Percentiles rank a stretch among this genome's conserved stretches.
Conservation (phyloP, 1,140 invertebrate genomes). For the Zaprionus inermis region DNA sequence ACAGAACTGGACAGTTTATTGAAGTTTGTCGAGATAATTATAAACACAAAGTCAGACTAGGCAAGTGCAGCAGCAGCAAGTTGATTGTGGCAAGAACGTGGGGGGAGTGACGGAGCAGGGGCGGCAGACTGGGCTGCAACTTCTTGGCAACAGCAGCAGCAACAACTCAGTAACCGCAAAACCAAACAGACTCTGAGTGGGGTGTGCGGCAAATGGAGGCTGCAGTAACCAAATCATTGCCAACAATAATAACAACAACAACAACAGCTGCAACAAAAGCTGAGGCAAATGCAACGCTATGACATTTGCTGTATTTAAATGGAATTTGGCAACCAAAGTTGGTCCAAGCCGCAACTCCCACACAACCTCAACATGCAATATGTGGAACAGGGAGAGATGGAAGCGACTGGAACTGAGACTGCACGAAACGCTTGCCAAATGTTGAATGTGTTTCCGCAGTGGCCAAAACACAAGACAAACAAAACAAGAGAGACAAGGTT, state of each 20-base stretch:
- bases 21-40: slow-evolving; percentile 52
- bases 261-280: slow-evolving; percentile 16
- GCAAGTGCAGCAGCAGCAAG: background rate
- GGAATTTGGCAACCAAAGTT: slow-evolving; percentile 75
- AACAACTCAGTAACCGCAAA: slow-evolving; percentile 60
- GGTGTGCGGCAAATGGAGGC: background rate
- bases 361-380: slow-evolving; percentile 35
- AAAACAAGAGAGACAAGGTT: slow-evolving; percentile 13
- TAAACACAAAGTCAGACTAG: slow-evolving; percentile 42
- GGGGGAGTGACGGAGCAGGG: background rate
- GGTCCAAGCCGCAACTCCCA: slow-evolving; percentile 39
- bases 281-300: slow-evolving; percentile 31
- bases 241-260: slow-evolving; percentile 57
- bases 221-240: slow-evolving; percentile 45
- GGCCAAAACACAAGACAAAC: slow-evolving; percentile 70
- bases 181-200: slow-evolving; percentile 26
- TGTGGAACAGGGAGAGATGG: slow-evolving; percentile 16
- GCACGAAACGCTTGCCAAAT: slow-evolving; percentile 63
- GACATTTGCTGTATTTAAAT: slow-evolving; percentile 71
- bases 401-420: background rate
- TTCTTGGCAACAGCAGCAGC: slow-evolving; percentile 70
- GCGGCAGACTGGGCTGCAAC: slow-evolving; percentile 25
- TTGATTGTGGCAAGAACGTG: slow-evolving; percentile 53
- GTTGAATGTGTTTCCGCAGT: slow-evolving; percentile 76
- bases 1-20: slow-evolving; percentile 46